These are phyloP conservation scores for Chouioia cunea DNA, from an alignment of 2,888 invertebrate species.

Conservation along the genomic window DNA sequence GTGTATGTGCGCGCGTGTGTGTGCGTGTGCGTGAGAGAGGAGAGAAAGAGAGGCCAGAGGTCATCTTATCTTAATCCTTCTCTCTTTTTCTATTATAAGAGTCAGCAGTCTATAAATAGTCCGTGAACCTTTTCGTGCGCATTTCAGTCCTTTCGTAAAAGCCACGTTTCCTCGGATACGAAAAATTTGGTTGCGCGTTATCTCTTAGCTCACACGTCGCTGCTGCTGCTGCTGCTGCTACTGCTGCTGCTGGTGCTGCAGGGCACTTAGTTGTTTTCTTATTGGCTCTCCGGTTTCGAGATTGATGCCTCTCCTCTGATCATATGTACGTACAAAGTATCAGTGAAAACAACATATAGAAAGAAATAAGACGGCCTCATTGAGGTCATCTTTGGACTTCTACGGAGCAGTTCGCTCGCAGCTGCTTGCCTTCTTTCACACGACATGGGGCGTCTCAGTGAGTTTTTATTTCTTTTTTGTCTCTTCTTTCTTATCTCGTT, in stretches of 20 bases:
- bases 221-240: constrained; percentile 4
- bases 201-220: constrained; percentile 4
- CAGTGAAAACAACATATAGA: constrained; percentile 40
- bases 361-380: constrained; percentile 50
- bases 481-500: no score
- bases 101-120: constrained; percentile 40
- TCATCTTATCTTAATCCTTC: constrained; percentile 52
- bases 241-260: constrained; percentile 1
- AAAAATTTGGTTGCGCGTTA: constrained; percentile 34
- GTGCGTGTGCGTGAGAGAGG: no score
- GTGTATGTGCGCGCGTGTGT: no score
- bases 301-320: constrained; percentile 30
- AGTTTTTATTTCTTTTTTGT: constrained; percentile 16
- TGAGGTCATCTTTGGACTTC: constrained; percentile 65
- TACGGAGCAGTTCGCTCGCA: constrained; percentile 60
- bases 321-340: constrained; percentile 33
- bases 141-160: constrained; percentile 34
- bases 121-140: constrained; percentile 17
- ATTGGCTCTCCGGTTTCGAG: constrained; percentile 26
- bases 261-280: constrained; percentile 24
- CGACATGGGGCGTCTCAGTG: constrained; percentile 63
- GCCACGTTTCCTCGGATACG: constrained; percentile 11
- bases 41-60: constrained; percentile 49
- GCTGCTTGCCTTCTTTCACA: constrained; percentile 54
- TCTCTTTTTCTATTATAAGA: constrained; percentile 45